Percentiles rank a stretch among this genome's conserved stretches.
Conservation (phyloP, 1,140 invertebrate species). For the Zaprionus gabonicus region DNA sequence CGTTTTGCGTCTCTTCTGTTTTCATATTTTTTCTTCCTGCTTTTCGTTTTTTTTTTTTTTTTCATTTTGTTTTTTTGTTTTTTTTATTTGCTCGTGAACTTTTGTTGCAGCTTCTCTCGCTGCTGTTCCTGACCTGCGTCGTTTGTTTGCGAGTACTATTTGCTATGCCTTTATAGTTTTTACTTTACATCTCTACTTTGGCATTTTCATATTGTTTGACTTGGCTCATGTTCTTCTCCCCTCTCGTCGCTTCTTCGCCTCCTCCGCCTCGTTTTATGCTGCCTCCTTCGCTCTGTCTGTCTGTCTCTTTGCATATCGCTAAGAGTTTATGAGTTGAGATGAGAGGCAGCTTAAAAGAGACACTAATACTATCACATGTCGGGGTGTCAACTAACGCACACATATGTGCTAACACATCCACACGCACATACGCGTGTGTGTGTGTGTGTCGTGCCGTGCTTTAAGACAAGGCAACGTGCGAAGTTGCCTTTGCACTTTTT, state of each 20-base stretch:
- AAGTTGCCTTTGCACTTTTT: constrained; percentile 6
- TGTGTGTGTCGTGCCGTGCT: not conserved
- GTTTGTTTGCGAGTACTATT: constrained; percentile 56
- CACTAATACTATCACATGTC: constrained; percentile 64
- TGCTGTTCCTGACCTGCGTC: constrained; percentile 33
- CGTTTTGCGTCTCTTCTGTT: not conserved
- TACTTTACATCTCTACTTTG: constrained; percentile 47
- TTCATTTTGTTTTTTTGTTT: not conserved
- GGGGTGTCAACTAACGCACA: constrained; percentile 59
- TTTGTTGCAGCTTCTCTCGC: constrained; percentile 14
- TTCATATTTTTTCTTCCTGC: not conserved
- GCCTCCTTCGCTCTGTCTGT: constrained; percentile 13
- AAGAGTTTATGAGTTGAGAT: constrained; percentile 63
- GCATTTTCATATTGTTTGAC: constrained; percentile 47
- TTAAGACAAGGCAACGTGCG: constrained; percentile 25
- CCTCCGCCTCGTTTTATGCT: not conserved
- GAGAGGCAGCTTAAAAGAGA: constrained; percentile 65
- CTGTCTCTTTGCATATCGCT: constrained; percentile 53
- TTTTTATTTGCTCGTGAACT: not conserved
- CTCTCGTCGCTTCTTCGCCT: constrained; percentile 23
- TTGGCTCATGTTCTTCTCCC: constrained; percentile 32
- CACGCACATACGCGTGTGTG: not conserved
- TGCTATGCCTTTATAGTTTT: constrained; percentile 60
- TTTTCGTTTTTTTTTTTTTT: not conserved
- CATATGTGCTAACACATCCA: constrained; percentile 25